Percentiles rank a stretch among this genome's conserved stretches.
phyloP scores from a whole-genome alignment of 1,140 invertebrate genomes.

The Diorhabda sublineata region DNA sequence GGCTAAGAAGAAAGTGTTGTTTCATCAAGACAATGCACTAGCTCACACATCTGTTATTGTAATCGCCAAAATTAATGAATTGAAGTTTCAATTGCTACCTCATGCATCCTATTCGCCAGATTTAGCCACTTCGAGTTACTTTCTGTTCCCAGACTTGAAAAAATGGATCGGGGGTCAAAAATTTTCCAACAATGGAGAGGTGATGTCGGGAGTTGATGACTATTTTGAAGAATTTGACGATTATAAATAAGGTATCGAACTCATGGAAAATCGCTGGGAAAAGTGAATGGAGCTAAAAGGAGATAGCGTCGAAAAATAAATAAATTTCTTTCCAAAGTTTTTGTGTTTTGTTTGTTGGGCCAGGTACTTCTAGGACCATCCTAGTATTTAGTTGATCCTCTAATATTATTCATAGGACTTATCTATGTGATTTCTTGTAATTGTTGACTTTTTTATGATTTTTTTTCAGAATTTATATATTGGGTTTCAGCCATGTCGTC shows the following conservation, averaged over 20 bases:
- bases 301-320: background rate
- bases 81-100: background rate
- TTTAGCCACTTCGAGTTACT: background rate
- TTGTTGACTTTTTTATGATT: no score
- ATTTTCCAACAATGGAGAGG: background rate
- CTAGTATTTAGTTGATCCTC: background rate
- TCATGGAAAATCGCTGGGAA: background rate
- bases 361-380: background rate
- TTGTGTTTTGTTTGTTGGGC: background rate
- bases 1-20: no score
- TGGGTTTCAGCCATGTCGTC: no score
- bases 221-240: background rate
- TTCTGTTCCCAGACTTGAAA: background rate
- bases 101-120: background rate
- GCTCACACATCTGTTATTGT: no score
- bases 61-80: no score
- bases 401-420: no score
- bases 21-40: no score
- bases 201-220: background rate
- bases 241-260: no score
- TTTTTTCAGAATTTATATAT: no score
- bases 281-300: background rate
- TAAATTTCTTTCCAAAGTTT: background rate
- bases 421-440: no score
- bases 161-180: background rate